A percentile compares a stretch with the other conserved stretches of the same genome.
These are phyloP conservation scores for Akabosia matsudoensis DNA, from an alignment of 1,140 invertebrate genomes.

Conservation along the genomic window DNA sequence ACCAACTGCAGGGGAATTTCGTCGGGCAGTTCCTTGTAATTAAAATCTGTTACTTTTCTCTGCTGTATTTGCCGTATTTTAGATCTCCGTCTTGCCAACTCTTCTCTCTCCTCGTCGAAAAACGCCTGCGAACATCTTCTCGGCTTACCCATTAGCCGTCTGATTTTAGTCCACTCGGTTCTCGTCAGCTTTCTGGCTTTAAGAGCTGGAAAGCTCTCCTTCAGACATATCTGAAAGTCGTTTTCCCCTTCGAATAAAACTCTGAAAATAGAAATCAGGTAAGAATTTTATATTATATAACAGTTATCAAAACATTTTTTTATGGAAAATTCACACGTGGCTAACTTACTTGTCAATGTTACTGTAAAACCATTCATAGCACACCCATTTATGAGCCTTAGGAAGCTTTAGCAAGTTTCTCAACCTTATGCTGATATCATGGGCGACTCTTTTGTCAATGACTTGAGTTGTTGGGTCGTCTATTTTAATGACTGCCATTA, in stretches of 20 bases:
- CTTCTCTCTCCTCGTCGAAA: constrained; percentile 88
- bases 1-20: constrained; percentile 94
- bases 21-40: constrained; percentile 85
- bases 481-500: constrained; percentile 20
- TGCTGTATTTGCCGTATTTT: constrained; percentile 93
- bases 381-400: constrained; percentile 98
- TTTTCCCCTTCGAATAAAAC: constrained; percentile 93
- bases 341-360: constrained; percentile 79
- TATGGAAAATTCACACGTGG: constrained; percentile 16
- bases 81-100: constrained; percentile 82
- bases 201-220: constrained; percentile 90
- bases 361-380: constrained; percentile 99
- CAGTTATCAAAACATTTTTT: no score
- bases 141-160: constrained; percentile 95
- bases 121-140: constrained; percentile 88
- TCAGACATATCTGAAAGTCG: constrained; percentile 91
- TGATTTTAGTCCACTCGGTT: constrained; percentile 92
- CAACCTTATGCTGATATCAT: constrained; percentile 82
- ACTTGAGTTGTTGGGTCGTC: constrained; percentile 33
- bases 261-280: constrained; percentile 58
- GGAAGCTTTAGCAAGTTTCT: constrained; percentile 96
- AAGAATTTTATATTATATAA: constrained; percentile 32
- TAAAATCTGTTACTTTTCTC: constrained; percentile 77
- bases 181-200: constrained; percentile 79
- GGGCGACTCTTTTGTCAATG: constrained; percentile 70